These are phyloP conservation scores for Cheilosia variabilis DNA, from an alignment of 2,888 invertebrate species.

Conservation along the genomic window DNA sequence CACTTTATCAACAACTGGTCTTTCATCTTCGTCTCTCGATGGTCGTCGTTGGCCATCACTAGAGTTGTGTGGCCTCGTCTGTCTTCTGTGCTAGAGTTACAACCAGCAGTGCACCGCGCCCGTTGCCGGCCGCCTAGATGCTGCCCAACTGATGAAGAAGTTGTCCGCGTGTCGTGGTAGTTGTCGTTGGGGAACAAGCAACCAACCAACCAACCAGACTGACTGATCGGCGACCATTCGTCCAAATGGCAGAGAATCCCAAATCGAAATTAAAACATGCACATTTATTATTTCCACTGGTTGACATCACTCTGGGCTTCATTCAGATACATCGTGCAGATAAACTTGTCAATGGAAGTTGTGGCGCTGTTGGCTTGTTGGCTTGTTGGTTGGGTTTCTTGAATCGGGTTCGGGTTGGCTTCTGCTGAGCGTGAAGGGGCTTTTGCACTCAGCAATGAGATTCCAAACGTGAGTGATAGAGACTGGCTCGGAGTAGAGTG, in stretches of 20 bases:
- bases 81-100: constrained; percentile 35
- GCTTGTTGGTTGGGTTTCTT: constrained; percentile 11
- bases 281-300: constrained; percentile 78
- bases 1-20: constrained; percentile 71
- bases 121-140: background rate
- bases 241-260: constrained; percentile 67
- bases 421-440: constrained; percentile 7
- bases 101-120: constrained; percentile 4
- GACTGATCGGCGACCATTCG: constrained; percentile 68
- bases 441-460: constrained; percentile 21
- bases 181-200: constrained; percentile 54
- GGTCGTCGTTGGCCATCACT: constrained; percentile 42
- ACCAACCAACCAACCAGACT: constrained; percentile 54
- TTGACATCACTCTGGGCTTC: constrained; percentile 77
- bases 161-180: constrained; percentile 53
- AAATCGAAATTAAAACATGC: constrained; percentile 77
- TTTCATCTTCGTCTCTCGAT: constrained; percentile 59
- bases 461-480: constrained; percentile 31
- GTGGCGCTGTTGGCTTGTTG: constrained; percentile 53
- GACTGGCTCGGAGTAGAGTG: background rate
- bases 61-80: constrained; percentile 71
- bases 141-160: constrained; percentile 65
- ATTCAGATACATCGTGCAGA: constrained; percentile 77
- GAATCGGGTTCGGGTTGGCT: background rate
- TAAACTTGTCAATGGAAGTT: constrained; percentile 77